A percentile compares a stretch with the other conserved stretches of the same genome.
Evolutionary conservation across 2,797 vertebrate genomes (phyloP).

Genomic region (Rallus crepitans): DNA sequence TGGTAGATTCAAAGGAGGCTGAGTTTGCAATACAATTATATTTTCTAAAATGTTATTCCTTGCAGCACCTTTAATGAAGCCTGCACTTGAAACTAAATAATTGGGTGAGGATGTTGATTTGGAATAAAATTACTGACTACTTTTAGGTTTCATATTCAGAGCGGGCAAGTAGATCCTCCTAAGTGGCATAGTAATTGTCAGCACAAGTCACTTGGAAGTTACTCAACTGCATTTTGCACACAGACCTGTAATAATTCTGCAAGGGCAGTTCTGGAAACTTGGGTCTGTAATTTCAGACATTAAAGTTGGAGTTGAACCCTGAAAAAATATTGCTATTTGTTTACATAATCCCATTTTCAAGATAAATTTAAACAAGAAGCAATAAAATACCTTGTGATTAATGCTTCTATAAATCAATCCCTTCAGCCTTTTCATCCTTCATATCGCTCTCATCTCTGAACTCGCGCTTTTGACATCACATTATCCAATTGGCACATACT

Average conservation of each 20-base stretch:
- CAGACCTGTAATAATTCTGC: background rate
- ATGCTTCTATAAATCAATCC: background rate
- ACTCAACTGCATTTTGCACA: background rate
- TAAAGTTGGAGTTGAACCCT: background rate
- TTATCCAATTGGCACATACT: constrained; percentile 21
- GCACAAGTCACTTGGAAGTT: background rate
- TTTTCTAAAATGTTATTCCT: background rate
- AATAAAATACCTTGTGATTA: background rate
- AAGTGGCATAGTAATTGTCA: background rate
- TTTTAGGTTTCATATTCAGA: background rate
- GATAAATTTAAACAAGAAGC: constrained; percentile 35
- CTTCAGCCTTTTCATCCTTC: constrained; percentile 18
- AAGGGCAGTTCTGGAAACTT: background rate
- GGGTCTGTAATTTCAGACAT: background rate
- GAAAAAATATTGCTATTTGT: background rate
- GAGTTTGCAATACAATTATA: background rate
- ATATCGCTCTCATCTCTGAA: constrained; percentile 22
- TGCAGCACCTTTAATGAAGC: background rate
- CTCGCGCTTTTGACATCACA: constrained; percentile 35
- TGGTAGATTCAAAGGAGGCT: background rate
- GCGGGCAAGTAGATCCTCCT: background rate
- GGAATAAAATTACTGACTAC: background rate
- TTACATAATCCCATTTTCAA: constrained; percentile 38
- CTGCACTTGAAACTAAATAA: background rate
- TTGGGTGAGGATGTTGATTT: background rate